Percentiles rank a stretch among this genome's conserved stretches.
These are phyloP conservation scores for Eueremaeus valkanovi DNA, from an alignment of 2,888 invertebrate species.

Conservation along the genomic window DNA sequence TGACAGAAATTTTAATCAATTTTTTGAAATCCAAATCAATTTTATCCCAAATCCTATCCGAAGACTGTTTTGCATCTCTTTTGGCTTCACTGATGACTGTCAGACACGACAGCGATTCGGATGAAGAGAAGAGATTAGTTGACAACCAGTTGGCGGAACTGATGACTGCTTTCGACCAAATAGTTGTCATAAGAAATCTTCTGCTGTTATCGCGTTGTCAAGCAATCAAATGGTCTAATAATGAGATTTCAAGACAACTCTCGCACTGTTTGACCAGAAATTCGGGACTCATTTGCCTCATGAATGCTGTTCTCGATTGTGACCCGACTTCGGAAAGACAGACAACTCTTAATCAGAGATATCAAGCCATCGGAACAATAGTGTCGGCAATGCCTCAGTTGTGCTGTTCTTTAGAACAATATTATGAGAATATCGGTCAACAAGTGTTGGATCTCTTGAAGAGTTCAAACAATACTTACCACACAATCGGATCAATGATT, in stretches of 20 bases:
- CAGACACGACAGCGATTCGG: neutral
- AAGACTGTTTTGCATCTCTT: slow-evolving; percentile 28
- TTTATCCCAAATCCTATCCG: neutral
- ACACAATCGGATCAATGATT: slow-evolving; percentile 14
- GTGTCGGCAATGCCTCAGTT: slow-evolving; percentile 25
- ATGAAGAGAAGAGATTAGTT: neutral
- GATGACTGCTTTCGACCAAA: neutral
- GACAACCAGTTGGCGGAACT: neutral
- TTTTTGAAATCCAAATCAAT: slow-evolving; percentile 11
- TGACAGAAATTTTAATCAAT: neutral
- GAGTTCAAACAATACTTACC: neutral
- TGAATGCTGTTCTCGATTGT: slow-evolving; percentile 39
- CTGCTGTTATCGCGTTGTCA: slow-evolving; percentile 13
- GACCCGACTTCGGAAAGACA: slow-evolving; percentile 36
- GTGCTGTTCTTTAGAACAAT: slow-evolving; percentile 17
- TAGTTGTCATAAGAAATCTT: slow-evolving; percentile 28
- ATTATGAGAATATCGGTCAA: slow-evolving; percentile 1
- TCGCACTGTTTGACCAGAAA: slow-evolving; percentile 10
- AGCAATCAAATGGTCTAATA: slow-evolving; percentile 3
- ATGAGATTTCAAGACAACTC: slow-evolving; percentile 2
- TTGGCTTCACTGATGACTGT: slow-evolving; percentile 30
- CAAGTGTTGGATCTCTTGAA: neutral
- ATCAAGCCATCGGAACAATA: slow-evolving; percentile 17
- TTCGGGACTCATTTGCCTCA: slow-evolving; percentile 32
- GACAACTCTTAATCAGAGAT: slow-evolving; percentile 40